Base-by-base conservation (phyloP, 1,140 invertebrate genomes). In the Drosophila arizonae region DNA sequence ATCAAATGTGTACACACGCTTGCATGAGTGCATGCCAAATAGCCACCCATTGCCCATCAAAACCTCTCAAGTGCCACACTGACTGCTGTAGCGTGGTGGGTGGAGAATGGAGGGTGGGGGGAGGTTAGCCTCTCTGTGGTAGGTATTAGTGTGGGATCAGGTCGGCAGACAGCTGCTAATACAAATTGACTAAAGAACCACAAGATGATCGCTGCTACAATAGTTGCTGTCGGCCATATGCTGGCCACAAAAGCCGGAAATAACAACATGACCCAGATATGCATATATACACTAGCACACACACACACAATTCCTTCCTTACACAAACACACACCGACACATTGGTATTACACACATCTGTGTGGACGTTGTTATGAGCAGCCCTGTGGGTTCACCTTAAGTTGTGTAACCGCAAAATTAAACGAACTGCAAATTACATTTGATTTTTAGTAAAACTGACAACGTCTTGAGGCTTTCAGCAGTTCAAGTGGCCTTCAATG, bases 251-350 rank as follows among this genome's bases (percentile, higher is more conserved):
- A 72, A 79, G 69, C 84, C 79, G 82, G 82, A 86, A 87, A 86
- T 88, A 86, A 77, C 68, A 82, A 76, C 62, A 76, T 86, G 84
- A 86, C 84, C 84, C 48, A 87, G 76, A 82, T 86, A 82, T 72
- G 54, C 84, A 77, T 45, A 63, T 39, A 64, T 60, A 21, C 48
- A 41, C 45, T 39, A 43, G 51, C 51, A 64, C 21, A 50, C 57
- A 58, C 66, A 51, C 24, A 46, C 33, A 43, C 15, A 65, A 43
- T 43, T 6, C 21, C 21, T 24, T 24, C 21, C 21, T 24, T 24
- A 21, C 21, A 28, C 28, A 28, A 28, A 28, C 28, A 28, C 28
- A 28, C 28, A 33, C 6, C 8, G 6, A 33, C 33, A 33, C 33
- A 30, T 6, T 6, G 5, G 28, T 30, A 6, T 10, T 6, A 8